Conservation (phyloP, 2,888 invertebrate genomes). For the Diadegma fenestrale region DNA sequence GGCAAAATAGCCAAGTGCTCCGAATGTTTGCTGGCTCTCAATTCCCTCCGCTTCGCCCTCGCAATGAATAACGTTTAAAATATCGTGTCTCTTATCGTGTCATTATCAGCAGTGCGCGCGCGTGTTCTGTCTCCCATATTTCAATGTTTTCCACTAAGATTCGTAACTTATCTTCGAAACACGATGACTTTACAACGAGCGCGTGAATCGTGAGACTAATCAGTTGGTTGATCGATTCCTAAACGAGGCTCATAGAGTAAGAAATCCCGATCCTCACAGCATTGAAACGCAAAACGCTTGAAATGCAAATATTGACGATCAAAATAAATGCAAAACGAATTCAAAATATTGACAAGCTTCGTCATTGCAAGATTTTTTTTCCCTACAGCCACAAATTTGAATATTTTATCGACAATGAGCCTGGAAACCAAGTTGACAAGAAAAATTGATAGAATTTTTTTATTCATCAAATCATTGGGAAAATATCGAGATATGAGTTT, state of each 20-base stretch:
- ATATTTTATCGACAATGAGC: too few relatives aligned
- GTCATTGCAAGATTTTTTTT: neutral
- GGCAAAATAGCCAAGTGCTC: neutral
- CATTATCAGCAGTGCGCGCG: constrained; percentile 2
- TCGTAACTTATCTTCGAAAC: neutral
- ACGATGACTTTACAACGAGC: neutral
- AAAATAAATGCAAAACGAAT: neutral
- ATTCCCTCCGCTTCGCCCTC: constrained; percentile 36
- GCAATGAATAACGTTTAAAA: constrained; percentile 22
- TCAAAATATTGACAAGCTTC: neutral
- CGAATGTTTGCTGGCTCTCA: constrained; percentile 8
- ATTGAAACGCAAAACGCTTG: neutral
- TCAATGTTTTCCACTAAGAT: neutral
- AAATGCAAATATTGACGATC: neutral
- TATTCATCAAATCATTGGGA: neutral
- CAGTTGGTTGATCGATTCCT: neutral
- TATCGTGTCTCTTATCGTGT: constrained; percentile 15
- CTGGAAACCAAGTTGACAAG: neutral
- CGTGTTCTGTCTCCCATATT: neutral
- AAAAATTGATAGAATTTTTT: neutral
- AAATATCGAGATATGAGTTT: neutral
- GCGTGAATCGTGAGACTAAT: neutral
- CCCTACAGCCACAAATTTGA: too few relatives aligned
- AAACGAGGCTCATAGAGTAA: neutral
- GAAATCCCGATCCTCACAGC: neutral